These are phyloP conservation scores for Thaumatotibia leucotreta DNA, from an alignment of 1,140 invertebrate genomes.

Conservation along the genomic window DNA sequence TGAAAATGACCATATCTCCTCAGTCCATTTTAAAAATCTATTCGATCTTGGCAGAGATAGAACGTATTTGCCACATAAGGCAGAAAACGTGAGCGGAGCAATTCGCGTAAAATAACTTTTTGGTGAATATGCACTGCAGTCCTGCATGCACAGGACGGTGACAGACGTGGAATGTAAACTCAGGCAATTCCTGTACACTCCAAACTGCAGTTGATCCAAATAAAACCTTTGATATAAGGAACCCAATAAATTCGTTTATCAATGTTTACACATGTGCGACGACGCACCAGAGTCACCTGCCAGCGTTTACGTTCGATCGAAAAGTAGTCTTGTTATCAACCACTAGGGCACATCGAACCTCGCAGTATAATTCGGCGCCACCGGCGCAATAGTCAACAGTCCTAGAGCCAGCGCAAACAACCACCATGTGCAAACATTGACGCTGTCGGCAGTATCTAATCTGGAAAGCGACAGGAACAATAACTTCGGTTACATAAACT, in stretches of 20 bases:
- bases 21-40: too few relatives aligned
- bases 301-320: conserved; percentile 14
- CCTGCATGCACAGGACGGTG: too few relatives aligned
- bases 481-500: conserved; percentile 19
- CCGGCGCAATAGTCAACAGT: conserved; percentile 34
- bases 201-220: not conserved
- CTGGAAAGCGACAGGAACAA: conserved; percentile 44
- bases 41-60: too few relatives aligned
- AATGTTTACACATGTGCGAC: conserved; percentile 22
- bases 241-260: conserved; percentile 17
- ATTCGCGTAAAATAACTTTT: too few relatives aligned
- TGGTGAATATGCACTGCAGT: too few relatives aligned
- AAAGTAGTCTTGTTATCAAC: conserved; percentile 24
- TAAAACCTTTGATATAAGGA: not conserved
- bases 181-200: not conserved
- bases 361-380: conserved; percentile 23
- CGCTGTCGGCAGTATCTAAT: conserved; percentile 56
- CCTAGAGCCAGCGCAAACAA: conserved; percentile 45
- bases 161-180: not conserved
- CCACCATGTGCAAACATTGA: conserved; percentile 47
- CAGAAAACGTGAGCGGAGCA: too few relatives aligned
- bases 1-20: too few relatives aligned
- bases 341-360: conserved; percentile 27
- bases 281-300: conserved; percentile 22
- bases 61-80: too few relatives aligned